Evolutionary conservation across 2,113 vertebrate species (phyloP).

Genomic region (Tichodroma muraria): DNA sequence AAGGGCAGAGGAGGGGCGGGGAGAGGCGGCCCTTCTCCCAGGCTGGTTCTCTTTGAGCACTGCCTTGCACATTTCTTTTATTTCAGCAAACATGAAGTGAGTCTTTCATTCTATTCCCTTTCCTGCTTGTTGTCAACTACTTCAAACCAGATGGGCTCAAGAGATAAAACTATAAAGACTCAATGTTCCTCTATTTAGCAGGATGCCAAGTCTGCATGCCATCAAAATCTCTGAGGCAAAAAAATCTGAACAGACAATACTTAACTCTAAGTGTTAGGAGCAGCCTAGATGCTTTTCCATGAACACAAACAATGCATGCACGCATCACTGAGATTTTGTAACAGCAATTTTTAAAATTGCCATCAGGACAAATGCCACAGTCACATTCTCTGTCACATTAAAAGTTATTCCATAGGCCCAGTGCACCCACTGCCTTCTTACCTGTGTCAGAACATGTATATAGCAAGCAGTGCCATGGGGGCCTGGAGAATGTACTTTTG

Average conservation of each 20-base stretch:
- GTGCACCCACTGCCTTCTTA: neutral
- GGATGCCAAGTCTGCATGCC: constrained; percentile 64
- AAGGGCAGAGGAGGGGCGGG: neutral
- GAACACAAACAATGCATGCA: neutral
- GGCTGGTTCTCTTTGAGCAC: constrained; percentile 42
- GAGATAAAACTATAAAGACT: constrained; percentile 70
- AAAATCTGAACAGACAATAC: neutral
- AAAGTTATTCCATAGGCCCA: neutral
- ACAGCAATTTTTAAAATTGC: neutral
- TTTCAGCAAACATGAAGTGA: constrained; percentile 48
- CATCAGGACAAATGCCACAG: neutral
- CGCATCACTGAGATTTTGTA: neutral
- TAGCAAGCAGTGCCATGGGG: neutral
- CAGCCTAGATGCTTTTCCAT: neutral
- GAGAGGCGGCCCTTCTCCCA: neutral
- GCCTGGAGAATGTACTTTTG: neutral
- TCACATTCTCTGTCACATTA: neutral
- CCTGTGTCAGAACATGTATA: neutral
- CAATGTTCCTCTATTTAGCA: constrained; percentile 45
- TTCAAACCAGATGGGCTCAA: constrained; percentile 73
- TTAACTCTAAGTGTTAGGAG: neutral
- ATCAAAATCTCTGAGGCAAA: constrained; percentile 22
- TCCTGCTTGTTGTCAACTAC: constrained; percentile 74
- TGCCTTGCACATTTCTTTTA: constrained; percentile 66
- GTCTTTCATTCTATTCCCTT: constrained; percentile 74